These are phyloP conservation scores for Salticus scenicus DNA, from an alignment of 2,888 invertebrate species.

Conservation along the genomic window DNA sequence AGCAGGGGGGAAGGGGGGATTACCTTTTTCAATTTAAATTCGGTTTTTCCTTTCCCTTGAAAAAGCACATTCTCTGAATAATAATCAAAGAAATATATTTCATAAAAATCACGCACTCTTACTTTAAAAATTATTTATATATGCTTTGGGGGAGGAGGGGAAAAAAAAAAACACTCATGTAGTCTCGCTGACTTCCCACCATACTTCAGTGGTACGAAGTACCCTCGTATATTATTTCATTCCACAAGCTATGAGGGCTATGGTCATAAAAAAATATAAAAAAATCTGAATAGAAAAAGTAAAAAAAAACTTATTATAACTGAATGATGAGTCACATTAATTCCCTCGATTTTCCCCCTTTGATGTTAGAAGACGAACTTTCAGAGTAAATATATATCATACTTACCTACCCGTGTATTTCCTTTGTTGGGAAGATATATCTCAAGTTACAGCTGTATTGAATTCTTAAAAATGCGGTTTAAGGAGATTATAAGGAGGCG, in stretches of 20 bases:
- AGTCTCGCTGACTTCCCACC: neutral
- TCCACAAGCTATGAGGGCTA: neutral
- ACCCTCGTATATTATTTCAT: slow-evolving; percentile 6
- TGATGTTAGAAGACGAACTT: too few species aligned
- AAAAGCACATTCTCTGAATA: neutral
- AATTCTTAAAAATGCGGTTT: too few species aligned
- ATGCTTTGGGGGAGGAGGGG: neutral
- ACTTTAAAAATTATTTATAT: slow-evolving; percentile 11
- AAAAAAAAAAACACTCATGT: neutral
- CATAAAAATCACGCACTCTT: neutral
- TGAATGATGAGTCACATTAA: slow-evolving; percentile 7
- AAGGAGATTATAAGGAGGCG: too few species aligned
- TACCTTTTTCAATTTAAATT: neutral
- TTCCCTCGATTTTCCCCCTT: neutral
- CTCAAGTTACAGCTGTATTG: too few species aligned
- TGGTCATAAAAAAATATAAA: neutral
- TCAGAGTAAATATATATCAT: too few species aligned
- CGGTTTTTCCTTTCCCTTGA: neutral
- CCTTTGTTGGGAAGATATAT: too few species aligned
- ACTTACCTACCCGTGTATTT: too few species aligned
- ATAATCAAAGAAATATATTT: too few species aligned
- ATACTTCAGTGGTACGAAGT: neutral
- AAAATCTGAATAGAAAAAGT: neutral
- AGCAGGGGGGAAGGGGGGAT: too few species aligned
- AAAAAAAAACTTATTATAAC: slow-evolving; percentile 4